Percentiles rank a stretch among this genome's conserved stretches.
Evolutionary conservation across 2,888 invertebrate genomes (phyloP).

Genomic region (Cheilosia impressa): DNA sequence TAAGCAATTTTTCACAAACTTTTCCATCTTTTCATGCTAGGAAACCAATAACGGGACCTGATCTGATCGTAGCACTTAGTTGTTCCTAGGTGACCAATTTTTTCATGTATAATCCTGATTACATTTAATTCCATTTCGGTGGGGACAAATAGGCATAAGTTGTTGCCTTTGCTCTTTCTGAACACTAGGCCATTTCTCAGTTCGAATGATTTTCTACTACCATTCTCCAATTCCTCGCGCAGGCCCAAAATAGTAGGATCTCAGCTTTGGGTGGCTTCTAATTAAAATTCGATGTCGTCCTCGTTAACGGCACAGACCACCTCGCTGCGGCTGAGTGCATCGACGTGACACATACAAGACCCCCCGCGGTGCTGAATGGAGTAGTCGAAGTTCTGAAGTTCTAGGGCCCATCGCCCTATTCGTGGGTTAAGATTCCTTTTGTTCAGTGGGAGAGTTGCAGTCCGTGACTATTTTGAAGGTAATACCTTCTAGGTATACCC

Average conservation of each 20-base stretch:
- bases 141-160: slow-evolving; percentile 9
- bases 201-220: neutral
- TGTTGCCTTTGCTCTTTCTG: neutral
- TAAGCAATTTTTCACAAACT: slow-evolving; percentile 81
- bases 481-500: slow-evolving; percentile 76
- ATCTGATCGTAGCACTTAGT: slow-evolving; percentile 38
- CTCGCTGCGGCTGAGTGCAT: slow-evolving; percentile 36
- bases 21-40: slow-evolving; percentile 80
- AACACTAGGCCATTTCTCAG: slow-evolving; percentile 14
- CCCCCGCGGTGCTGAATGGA: slow-evolving; percentile 44
- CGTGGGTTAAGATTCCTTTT: slow-evolving; percentile 74
- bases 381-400: slow-evolving; percentile 60
- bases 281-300: slow-evolving; percentile 33
- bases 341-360: slow-evolving; percentile 39
- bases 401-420: slow-evolving; percentile 72
- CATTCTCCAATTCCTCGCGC: neutral
- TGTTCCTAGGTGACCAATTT: slow-evolving; percentile 14
- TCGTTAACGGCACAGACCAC: slow-evolving; percentile 3
- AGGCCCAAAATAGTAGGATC: neutral
- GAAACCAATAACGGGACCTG: slow-evolving; percentile 80
- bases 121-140: slow-evolving; percentile 17
- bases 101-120: slow-evolving; percentile 2
- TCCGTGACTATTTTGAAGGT: slow-evolving; percentile 77
- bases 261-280: slow-evolving; percentile 39
- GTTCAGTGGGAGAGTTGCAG: slow-evolving; percentile 75